These are phyloP conservation scores for Beris chalybata DNA, from an alignment of 2,888 invertebrate species.

Conservation along the genomic window DNA sequence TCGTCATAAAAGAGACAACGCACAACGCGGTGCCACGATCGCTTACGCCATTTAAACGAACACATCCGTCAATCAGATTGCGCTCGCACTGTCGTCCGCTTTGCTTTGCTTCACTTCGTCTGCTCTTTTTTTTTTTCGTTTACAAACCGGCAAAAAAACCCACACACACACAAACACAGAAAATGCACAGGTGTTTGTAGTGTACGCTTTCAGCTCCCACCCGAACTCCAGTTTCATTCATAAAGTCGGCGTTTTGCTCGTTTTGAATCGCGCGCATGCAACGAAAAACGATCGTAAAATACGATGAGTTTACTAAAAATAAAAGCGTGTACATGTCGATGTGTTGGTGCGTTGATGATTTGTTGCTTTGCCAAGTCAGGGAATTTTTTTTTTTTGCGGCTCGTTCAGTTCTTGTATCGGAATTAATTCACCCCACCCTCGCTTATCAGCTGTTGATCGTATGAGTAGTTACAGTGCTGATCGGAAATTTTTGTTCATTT, in stretches of 20 bases:
- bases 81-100: too few relatives aligned
- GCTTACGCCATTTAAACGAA: too few relatives aligned
- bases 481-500: too few relatives aligned
- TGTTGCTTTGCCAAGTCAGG: slow-evolving; percentile 15
- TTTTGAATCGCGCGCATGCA: not conserved
- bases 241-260: slow-evolving; percentile 9
- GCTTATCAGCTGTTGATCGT: slow-evolving; percentile 16
- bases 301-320: slow-evolving; percentile 15
- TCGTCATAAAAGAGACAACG: too few relatives aligned
- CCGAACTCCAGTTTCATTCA: slow-evolving; percentile 20
- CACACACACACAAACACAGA: too few relatives aligned
- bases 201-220: not conserved
- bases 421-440: slow-evolving; percentile 6
- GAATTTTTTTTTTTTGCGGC: not conserved
- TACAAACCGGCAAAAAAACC: slow-evolving; percentile 8
- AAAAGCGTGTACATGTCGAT: not conserved
- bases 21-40: too few relatives aligned
- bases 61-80: too few relatives aligned
- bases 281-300: not conserved
- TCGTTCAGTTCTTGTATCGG: not conserved
- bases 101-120: not conserved
- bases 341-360: slow-evolving; percentile 4
- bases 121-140: not conserved
- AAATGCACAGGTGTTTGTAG: too few relatives aligned
- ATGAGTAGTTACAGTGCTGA: too few relatives aligned